Conservation (phyloP, 2,113 vertebrate genomes). For the Engystomops pustulosus region DNA sequence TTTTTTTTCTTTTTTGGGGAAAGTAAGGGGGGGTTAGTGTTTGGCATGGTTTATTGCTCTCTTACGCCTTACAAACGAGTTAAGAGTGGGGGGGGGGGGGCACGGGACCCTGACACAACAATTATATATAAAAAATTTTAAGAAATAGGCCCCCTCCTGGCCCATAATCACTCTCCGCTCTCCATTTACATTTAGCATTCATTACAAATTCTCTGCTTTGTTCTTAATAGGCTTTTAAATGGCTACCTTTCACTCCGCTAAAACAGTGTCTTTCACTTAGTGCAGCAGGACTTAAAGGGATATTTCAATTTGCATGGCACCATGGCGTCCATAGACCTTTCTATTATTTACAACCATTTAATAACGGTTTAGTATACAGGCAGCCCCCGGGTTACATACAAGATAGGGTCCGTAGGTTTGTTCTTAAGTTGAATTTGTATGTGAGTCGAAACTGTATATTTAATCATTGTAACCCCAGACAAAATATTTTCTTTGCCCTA, state of each 20-base stretch:
- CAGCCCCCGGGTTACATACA: no score
- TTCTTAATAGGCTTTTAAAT: conserved; percentile 52
- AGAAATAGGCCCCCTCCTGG: conserved; percentile 45
- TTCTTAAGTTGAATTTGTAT: no score
- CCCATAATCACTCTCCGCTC: conserved; percentile 57
- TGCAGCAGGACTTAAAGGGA: not conserved
- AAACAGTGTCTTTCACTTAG: not conserved
- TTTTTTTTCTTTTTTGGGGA: conserved; percentile 10
- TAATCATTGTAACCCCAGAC: no score
- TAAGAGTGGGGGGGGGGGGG: conserved; percentile 56
- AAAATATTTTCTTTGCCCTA: no score
- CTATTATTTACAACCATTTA: no score
- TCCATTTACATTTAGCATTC: conserved; percentile 21
- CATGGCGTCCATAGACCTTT: no score
- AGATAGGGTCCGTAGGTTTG: no score
- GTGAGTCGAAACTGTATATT: no score
- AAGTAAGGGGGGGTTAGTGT: conserved; percentile 57
- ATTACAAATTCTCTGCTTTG: conserved; percentile 31
- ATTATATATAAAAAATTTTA: conserved; percentile 33
- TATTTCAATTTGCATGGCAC: not conserved
- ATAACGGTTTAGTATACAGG: no score
- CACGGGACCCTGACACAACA: conserved; percentile 59
- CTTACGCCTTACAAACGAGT: conserved; percentile 63
- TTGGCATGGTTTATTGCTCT: conserved; percentile 65
- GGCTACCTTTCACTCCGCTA: not conserved